Conservation (phyloP, 35 echinoderm and acorn worm genomes). For the Heliocidaris erythrogramma region DNA sequence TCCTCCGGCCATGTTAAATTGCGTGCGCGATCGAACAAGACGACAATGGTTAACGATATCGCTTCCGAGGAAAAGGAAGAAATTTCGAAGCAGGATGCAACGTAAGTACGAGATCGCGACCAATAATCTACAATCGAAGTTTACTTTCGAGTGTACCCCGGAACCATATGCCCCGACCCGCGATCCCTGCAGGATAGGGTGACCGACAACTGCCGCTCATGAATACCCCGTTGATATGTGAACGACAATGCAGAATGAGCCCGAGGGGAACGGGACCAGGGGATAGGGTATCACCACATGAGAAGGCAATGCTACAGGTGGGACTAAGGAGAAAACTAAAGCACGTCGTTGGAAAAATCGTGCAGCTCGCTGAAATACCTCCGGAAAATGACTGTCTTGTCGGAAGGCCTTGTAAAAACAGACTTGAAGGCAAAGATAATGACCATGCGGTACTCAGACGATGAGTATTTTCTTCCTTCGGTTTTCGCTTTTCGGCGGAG, state of each 20-base stretch:
- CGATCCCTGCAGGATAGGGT: background rate
- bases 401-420: background rate
- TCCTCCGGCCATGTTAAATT: background rate
- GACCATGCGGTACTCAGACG: background rate
- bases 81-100: slow-evolving; percentile 1
- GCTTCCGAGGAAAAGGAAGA: background rate
- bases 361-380: background rate
- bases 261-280: background rate
- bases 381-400: slow-evolving; percentile 1
- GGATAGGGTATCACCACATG: background rate
- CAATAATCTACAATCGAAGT: background rate
- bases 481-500: background rate
- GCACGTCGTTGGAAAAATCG: background rate
- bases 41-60: background rate
- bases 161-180: slow-evolving; percentile 10
- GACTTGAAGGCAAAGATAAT: background rate
- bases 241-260: slow-evolving; percentile 22
- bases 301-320: slow-evolving; percentile 38
- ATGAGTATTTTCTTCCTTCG: background rate
- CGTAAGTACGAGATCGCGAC: background rate
- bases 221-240: background rate
- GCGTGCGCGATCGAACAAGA: background rate
- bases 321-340: background rate
- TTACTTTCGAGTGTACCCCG: background rate
- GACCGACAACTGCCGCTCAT: slow-evolving; percentile 41